Base-by-base conservation (phyloP, 2,113 vertebrate species). In the Chionomys nivalis region DNA sequence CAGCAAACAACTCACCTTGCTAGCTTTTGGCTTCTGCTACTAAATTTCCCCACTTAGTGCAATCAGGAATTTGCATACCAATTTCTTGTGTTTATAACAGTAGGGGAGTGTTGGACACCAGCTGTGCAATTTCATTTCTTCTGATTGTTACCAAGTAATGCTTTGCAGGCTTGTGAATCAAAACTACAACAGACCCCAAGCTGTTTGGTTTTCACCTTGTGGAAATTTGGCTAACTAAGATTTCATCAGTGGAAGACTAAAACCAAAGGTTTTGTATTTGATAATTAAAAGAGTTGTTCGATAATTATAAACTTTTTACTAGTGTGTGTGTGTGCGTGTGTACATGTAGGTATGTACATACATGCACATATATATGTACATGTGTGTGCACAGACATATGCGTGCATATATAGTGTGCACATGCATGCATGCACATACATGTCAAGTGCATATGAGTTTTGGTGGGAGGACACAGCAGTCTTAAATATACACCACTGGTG, bases 121-220 rank as follows among this genome's bases (percentile, higher is more conserved):
- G 94, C 42, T 78, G 72, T 97, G 77, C 90, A 97, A 89, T 97
- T 96, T 96, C 78, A 89, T 97, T 96, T 96, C 73, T 97, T 93
- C 94, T 97, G 97, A 97, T 97, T 98, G 97, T 98, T 98, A 98
- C 98, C 97, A 97, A 98, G 55, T 98, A 98, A 98, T 98, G 95
- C 87, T 97, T 98, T 97, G 88, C 98, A 98, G 98, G 95, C 96
- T 96, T 98, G 47, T 96, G 98, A 98, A 98, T 98, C 93, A 98
- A 97, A 98, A 97, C 96, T 94, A 81, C 95, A 96, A 92, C 96
- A 97, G 91, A 97, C 97, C 97, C 98, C 97, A 96, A 97, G 94
- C 94, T 94, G 77, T 10, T 2, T 94, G 42, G 95, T 93, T 96
- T 93, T 96, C 96, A 93, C 97, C 86, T 97, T 97, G 97, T 98